Conservation (phyloP, 2,113 vertebrate species). For the Stegastes partitus region DNA sequence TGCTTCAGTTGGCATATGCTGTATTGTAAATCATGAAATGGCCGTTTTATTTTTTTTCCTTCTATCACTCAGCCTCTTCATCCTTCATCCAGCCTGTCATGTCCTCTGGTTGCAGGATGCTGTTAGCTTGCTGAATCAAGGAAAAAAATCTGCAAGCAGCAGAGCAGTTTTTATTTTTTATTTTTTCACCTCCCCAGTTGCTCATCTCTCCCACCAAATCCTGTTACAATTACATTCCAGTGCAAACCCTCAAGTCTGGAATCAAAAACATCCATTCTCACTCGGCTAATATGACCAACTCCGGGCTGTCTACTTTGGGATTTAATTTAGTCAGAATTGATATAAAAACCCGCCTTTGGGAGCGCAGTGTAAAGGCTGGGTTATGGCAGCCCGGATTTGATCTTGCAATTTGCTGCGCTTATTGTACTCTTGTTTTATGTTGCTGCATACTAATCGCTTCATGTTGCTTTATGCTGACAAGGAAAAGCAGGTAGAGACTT, state of each 20-base stretch:
- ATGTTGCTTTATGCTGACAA: conserved; percentile 5
- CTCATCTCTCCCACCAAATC: conserved; percentile 46
- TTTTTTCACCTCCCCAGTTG: conserved; percentile 46
- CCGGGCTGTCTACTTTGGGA: background rate
- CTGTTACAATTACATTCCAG: conserved; percentile 34
- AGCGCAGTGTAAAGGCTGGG: background rate
- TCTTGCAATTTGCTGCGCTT: background rate
- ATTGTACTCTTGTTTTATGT: conserved; percentile 4
- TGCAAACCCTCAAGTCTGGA: conserved; percentile 36
- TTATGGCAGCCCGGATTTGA: background rate
- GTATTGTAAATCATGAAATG: conserved; percentile 38
- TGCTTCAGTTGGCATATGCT: conserved; percentile 18
- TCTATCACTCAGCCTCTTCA: conserved; percentile 27
- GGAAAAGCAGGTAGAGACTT: background rate
- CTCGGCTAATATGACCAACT: background rate
- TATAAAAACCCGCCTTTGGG: background rate
- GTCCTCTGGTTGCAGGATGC: conserved; percentile 37
- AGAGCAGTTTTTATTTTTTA: conserved; percentile 48
- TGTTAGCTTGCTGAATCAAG: conserved; percentile 61
- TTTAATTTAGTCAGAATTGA: background rate
- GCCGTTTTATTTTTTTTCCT: background rate
- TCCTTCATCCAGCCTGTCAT: conserved; percentile 39
- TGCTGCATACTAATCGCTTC: conserved; percentile 24
- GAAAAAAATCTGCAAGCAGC: conserved; percentile 57
- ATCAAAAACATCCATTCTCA: conserved; percentile 42